Evolutionary conservation across 2,888 invertebrate species (phyloP).

Genomic region (Trisateles emortualis): DNA sequence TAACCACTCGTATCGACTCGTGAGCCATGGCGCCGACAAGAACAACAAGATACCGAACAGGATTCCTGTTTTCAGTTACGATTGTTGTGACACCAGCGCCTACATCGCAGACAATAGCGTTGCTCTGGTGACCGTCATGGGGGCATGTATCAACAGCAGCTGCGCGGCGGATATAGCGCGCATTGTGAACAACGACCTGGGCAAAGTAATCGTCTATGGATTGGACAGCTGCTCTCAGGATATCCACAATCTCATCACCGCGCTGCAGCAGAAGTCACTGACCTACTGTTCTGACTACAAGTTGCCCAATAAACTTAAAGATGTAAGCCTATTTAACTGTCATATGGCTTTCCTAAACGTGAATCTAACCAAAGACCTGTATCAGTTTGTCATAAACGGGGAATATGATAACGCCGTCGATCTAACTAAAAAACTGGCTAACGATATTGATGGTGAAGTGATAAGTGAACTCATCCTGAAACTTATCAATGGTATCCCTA

Average conservation of each 20-base stretch:
- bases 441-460: constrained; percentile 1
- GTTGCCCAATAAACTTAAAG: constrained; percentile 39
- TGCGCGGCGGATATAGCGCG: constrained; percentile 60
- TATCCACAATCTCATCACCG: constrained; percentile 46
- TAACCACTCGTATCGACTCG: constrained; percentile 57
- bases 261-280: constrained; percentile 42
- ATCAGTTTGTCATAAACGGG: constrained; percentile 31
- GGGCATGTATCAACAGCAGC: constrained; percentile 58
- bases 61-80: constrained; percentile 55
- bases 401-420: constrained; percentile 47
- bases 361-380: constrained; percentile 39
- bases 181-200: constrained; percentile 53
- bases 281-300: constrained; percentile 43
- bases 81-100: constrained; percentile 54
- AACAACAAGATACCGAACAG: constrained; percentile 62
- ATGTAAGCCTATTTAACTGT: constrained; percentile 48
- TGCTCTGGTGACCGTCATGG: constrained; percentile 56
- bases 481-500: constrained; percentile 30
- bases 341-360: constrained; percentile 50
- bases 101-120: constrained; percentile 60
- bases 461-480: constrained; percentile 40
- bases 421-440: constrained; percentile 40
- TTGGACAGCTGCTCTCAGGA: constrained; percentile 43
- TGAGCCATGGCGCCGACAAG: constrained; percentile 57
- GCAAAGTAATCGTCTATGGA: constrained; percentile 56